Evolutionary conservation across 2,888 invertebrate genomes (phyloP).

Genomic region (Plebejus anna): DNA sequence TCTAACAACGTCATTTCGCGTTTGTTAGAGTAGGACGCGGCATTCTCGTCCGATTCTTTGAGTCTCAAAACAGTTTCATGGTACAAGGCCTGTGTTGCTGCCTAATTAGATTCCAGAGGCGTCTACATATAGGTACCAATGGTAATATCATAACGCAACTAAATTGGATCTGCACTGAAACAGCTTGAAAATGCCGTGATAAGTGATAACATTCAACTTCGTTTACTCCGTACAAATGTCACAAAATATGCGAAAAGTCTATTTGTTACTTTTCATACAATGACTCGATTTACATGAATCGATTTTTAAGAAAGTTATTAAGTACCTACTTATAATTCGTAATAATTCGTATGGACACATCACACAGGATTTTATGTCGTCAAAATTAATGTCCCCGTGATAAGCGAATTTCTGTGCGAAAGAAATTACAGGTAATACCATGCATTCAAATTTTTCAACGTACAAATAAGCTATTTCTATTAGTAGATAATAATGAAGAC

Average conservation of each 20-base stretch:
- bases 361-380: too few species aligned
- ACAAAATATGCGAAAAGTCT: not conserved
- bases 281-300: not conserved
- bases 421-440: not conserved
- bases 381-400: too few species aligned
- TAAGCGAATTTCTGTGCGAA: too few species aligned
- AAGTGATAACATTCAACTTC: not conserved
- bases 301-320: not conserved
- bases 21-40: too few species aligned
- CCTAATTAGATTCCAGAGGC: conserved; percentile 3
- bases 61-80: too few species aligned
- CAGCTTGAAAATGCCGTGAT: not conserved
- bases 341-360: too few species aligned
- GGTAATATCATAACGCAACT: not conserved
- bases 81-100: too few species aligned
- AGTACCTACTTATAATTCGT: too few species aligned
- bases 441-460: not conserved
- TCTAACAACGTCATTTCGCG: too few species aligned
- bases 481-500: not conserved
- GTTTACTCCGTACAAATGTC: not conserved
- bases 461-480: not conserved
- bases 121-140: not conserved
- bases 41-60: too few species aligned
- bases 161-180: not conserved
- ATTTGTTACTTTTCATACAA: not conserved